These are phyloP conservation scores for Diuraphis noxia DNA, from an alignment of 1,140 invertebrate species.

Conservation along the genomic window DNA sequence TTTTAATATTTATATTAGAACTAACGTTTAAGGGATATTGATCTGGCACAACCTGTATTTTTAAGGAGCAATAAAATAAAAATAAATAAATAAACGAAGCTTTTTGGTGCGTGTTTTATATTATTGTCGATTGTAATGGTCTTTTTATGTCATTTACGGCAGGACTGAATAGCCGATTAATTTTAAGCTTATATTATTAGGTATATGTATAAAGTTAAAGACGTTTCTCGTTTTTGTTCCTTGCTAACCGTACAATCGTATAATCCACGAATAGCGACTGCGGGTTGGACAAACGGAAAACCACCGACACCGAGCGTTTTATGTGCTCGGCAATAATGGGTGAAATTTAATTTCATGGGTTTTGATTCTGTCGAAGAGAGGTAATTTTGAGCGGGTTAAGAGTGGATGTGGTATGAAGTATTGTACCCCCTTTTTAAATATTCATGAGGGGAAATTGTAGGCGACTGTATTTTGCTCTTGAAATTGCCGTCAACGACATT, in stretches of 20 bases:
- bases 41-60: background rate
- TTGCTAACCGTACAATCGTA: background rate
- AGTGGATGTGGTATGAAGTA: background rate
- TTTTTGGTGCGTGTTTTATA: slow-evolving; percentile 34
- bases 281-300: slow-evolving; percentile 29
- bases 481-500: background rate
- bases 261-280: background rate
- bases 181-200: slow-evolving; percentile 34
- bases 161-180: slow-evolving; percentile 18
- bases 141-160: slow-evolving; percentile 13
- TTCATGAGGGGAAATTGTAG: slow-evolving; percentile 13
- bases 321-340: slow-evolving; percentile 36
- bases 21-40: background rate
- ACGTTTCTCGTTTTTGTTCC: background rate
- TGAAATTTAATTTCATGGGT: slow-evolving; percentile 52
- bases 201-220: slow-evolving; percentile 42
- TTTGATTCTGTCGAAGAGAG: slow-evolving; percentile 40
- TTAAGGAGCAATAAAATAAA: background rate
- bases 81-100: background rate
- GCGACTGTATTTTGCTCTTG: background rate
- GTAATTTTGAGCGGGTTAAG: slow-evolving; percentile 27
- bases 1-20: background rate
- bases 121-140: slow-evolving; percentile 24
- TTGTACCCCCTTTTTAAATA: slow-evolving; percentile 17
- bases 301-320: slow-evolving; percentile 19